Base-by-base conservation (phyloP, 2,797 vertebrate genomes). In the Peromyscus nudipes region DNA sequence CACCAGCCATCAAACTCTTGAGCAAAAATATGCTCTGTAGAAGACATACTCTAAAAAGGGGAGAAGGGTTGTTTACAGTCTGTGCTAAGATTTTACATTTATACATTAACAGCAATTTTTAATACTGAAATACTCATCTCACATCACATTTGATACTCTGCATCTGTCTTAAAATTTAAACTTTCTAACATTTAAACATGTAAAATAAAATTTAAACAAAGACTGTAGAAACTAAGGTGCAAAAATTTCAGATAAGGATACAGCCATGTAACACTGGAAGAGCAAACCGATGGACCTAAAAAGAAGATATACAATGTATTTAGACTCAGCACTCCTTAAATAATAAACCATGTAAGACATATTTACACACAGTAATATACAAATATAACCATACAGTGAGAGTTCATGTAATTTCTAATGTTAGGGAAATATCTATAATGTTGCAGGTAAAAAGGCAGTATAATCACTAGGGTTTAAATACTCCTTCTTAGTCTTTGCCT, bases 201-300 rank as follows among this genome's bases (percentile, higher is more conserved):
- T 21, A 85, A 6, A 75, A 69, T 37, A 62, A 52, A 13, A 73
- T 55, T 17, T 73, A 71, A 52, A n/a, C 9, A 55, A 57, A 87
- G 76, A 57, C 21, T 46, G 13, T 57, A 65, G 57, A 65, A 71
- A 69, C 81, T n/a, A 34, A 65, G 60, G 13, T 87, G 49, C 7
- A 69, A 52, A 19, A 79, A 34, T 19, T 64, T 9, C 4, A 43
- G 0, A 9, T 60, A 99, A 99, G 99, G 99, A 99, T 99, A 99
- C 99, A 99, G 97, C 99, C 99, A 4, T 99, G 99, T 96, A 99
- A 98, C 93, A 99, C 98, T 7, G 99, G 99, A 0, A 97, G 98
- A 55, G 99, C 99, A 98, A 99, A 99, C 88, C 99, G 98, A 90
- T 99, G 99, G 95, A 99, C 98, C 99, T 99, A 98, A 96, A 98